phyloP scores from a whole-genome alignment of 1,140 invertebrate genomes.

The Drosophila teissieri region DNA sequence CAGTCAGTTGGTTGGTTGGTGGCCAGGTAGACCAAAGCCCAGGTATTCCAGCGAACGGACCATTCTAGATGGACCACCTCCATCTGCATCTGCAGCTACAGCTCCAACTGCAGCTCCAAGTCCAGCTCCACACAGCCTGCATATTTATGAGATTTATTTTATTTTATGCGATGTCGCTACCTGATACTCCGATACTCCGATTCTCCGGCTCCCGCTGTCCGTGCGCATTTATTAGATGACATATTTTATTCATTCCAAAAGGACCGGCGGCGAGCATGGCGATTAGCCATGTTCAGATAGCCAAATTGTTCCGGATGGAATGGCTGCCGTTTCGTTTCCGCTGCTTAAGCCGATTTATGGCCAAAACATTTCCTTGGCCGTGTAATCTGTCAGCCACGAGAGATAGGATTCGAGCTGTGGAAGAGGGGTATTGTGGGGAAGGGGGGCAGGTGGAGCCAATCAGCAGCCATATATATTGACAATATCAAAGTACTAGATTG shows the following conservation, averaged over 20 bases:
- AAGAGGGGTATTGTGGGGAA: neutral
- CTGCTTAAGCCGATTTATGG: slow-evolving; percentile 55
- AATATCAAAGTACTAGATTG: slow-evolving; percentile 47
- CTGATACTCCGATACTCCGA: slow-evolving; percentile 47
- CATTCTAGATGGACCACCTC: neutral
- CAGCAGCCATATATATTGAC: slow-evolving; percentile 47
- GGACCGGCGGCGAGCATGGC: slow-evolving; percentile 6
- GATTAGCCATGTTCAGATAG: slow-evolving; percentile 58
- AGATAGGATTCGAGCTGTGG: neutral
- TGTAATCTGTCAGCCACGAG: slow-evolving; percentile 42
- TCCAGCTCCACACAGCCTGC: slow-evolving; percentile 23
- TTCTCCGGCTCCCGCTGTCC: slow-evolving; percentile 9
- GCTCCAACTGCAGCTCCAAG: neutral
- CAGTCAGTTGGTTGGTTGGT: slow-evolving; percentile 25
- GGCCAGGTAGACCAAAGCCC: slow-evolving; percentile 22
- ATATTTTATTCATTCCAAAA: slow-evolving; percentile 57
- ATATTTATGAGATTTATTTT: slow-evolving; percentile 83
- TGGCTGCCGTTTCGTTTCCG: slow-evolving; percentile 33
- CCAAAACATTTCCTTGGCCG: slow-evolving; percentile 37
- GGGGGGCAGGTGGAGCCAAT: slow-evolving; percentile 15
- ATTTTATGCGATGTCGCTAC: slow-evolving; percentile 77
- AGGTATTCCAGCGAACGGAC: slow-evolving; percentile 18
- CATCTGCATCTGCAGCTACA: slow-evolving; percentile 3
- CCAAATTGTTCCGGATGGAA: slow-evolving; percentile 51
- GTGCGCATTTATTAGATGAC: slow-evolving; percentile 55